Evolutionary conservation across 37 sponge, comb jelly and placozoan genomes (phyloP).

Genomic region (Beroe forskalii): DNA sequence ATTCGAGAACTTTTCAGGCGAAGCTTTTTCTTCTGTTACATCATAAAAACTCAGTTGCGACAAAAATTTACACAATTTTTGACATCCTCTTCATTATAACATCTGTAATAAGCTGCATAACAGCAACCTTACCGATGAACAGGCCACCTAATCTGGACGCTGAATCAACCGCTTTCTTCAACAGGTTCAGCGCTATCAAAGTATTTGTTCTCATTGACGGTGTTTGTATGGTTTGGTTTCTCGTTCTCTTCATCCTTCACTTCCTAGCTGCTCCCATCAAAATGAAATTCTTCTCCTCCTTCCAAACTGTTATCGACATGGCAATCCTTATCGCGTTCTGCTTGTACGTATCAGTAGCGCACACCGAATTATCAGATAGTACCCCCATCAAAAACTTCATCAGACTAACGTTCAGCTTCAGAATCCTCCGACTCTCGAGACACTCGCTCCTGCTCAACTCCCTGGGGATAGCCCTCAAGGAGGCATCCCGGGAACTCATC

Average conservation of each 20-base stretch:
- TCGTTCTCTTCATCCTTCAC: slow-evolving; percentile 34
- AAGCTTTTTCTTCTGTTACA: background rate
- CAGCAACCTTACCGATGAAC: slow-evolving; percentile 33
- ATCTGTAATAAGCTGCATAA: slow-evolving; percentile 32
- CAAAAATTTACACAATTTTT: slow-evolving; percentile 39
- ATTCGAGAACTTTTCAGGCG: background rate
- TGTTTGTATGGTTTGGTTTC: slow-evolving; percentile 50
- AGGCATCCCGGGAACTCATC: slow-evolving; percentile 42
- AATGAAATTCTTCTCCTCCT: background rate
- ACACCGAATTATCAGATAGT: background rate
- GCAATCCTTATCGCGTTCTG: background rate
- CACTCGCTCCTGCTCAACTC: slow-evolving; percentile 52
- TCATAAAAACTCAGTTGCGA: background rate
- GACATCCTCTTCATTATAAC: slow-evolving; percentile 27
- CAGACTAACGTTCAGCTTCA: slow-evolving; percentile 46
- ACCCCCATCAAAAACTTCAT: background rate
- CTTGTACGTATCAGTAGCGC: slow-evolving; percentile 1
- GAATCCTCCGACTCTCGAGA: slow-evolving; percentile 39
- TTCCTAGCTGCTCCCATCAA: slow-evolving; percentile 36
- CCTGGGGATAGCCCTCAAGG: slow-evolving; percentile 53
- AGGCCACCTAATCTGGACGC: background rate
- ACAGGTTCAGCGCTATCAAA: background rate
- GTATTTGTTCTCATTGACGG: slow-evolving; percentile 38
- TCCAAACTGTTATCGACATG: slow-evolving; percentile 39
- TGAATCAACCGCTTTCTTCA: background rate